Evolutionary conservation across 2,113 vertebrate species (phyloP).

Genomic region (Hippopotamus amphibius): DNA sequence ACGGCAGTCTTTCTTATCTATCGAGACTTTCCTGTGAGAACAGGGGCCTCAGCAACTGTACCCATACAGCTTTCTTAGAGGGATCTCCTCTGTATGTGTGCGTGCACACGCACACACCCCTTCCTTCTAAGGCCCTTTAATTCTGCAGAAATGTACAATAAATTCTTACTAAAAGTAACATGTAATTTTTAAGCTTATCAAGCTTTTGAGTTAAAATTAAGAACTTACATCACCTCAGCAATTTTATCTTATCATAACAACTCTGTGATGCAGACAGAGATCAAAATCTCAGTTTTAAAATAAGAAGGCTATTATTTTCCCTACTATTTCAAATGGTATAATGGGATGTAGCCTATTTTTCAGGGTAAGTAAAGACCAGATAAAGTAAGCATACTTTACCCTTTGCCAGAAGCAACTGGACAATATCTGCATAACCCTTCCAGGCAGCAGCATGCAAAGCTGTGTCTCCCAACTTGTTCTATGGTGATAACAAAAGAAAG

Average conservation of each 20-base stretch:
- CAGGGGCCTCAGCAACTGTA: not conserved
- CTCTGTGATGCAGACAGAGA: not conserved
- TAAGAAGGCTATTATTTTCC: not conserved
- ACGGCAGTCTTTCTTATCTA: not conserved
- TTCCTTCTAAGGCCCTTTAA: not conserved
- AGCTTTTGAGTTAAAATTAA: slow-evolving; percentile 23
- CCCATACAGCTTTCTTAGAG: not conserved
- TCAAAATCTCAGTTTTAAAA: slow-evolving; percentile 42
- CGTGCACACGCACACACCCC: not conserved
- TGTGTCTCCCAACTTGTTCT: slow-evolving; percentile 99
- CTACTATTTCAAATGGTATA: not conserved
- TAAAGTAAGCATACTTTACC: slow-evolving; percentile 85
- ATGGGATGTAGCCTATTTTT: not conserved
- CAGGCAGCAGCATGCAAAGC: slow-evolving; percentile 96
- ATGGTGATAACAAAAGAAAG: slow-evolving; percentile 79
- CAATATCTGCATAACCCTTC: slow-evolving; percentile 99
- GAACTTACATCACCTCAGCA: not conserved
- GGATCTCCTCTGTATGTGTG: not conserved
- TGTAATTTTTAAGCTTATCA: not conserved
- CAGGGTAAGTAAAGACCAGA: not conserved
- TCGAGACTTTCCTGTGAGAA: not conserved
- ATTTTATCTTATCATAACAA: not conserved
- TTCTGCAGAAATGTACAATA: not conserved
- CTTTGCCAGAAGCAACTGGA: slow-evolving; percentile 96
- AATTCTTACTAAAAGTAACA: slow-evolving; percentile 27